Evolutionary conservation across 2,113 vertebrate species (phyloP), one percentile per base, ranked within the genome.

Genomic region (Chaetodon trifascialis): DNA sequence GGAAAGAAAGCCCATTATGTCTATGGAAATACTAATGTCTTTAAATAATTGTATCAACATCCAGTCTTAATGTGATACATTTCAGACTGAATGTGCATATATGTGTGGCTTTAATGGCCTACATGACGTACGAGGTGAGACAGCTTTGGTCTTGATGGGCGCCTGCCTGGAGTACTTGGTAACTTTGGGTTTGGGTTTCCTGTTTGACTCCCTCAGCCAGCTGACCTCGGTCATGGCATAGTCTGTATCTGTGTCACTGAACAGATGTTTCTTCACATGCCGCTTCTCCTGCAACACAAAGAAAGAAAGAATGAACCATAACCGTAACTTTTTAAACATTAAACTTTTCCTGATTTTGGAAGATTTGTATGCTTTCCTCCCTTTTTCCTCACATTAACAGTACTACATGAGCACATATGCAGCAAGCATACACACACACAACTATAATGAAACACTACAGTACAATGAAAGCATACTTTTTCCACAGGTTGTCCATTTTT

Each of bases 181-280:
- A 46, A 97, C 84, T 85, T 94, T 95, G 34, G 93, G 91, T 89
- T 97, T 99, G 42, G 95, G 59, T 85, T 94, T 97, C 79, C 83
- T 93, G 75, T 80, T 93, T 1, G 96, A 94, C 63, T 97, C 95
- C 44, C 58, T 95, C 7, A 98, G 90, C 98, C 97, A 99, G 82
- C 97, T 98, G 56, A 97, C 94, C 56, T 98, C 97, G 54, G 83
- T 95, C 82, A 44, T 93, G 76, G 30, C 46, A 21, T 81, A 81
- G 68, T 98, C 97, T 66, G 95, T 95, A 71, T 99, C 97, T 70
- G 95, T 96, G 88, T 98, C 97, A 94, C 96, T 99, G 64, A 99
- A 98, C 64, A 97, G 92, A 88, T 96, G 95, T 84, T 95, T 97
- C 87, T 94, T 96, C 58, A 84, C 92, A 82, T 86, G 60, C 62